Evolutionary conservation across 2,797 vertebrate genomes (phyloP), one percentile per base, ranked within the genome.

Genomic region (Sebastes umbrosus): DNA sequence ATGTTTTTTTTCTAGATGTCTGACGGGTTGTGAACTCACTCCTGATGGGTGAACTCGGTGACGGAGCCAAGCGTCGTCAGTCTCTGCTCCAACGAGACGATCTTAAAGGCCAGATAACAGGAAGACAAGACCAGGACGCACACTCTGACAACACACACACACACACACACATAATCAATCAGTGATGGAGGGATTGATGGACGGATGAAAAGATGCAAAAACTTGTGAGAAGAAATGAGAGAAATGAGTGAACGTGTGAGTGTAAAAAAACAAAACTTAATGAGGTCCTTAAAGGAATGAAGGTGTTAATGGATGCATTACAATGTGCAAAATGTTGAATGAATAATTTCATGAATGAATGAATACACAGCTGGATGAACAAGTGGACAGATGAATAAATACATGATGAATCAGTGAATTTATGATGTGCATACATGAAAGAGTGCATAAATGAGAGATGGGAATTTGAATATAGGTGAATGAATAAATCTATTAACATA

Each of bases 21-120:
- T 43, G 13, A 27, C 10, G 11, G 18, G 4, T 2, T 1, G 34
- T 52, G 18, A 75, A 90, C 96, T 97, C 95, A 99, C 97, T 95
- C 94, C 18, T 95, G 93, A 20, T 92, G 85, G 71, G 80, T 89
- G 71, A 96, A 93, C 46, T 97, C 96, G 36, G 85, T 29, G 25
- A 94, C 20, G 20, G 96, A 93, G n/a, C 94, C 90, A 2, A 99
- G 94, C 1, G 94, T 94, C 3, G 92, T 91, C 81, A 99, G 94
- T 8, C 87, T 96, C 64, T 98, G 96, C 87, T 99, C 98, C 92
- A 99, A 85, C 14, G 95, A 91, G 43, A 94, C 76, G 83, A 99
- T 97, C 93, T 97, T 98, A 3, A 97, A 96, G 58, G 96, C 95
- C 96, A 99, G 96, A 90, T 97, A 99, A 90, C 97, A 97, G 58